phyloP scores from a whole-genome alignment of 2,797 vertebrate species.

The Nothura maculosa region DNA sequence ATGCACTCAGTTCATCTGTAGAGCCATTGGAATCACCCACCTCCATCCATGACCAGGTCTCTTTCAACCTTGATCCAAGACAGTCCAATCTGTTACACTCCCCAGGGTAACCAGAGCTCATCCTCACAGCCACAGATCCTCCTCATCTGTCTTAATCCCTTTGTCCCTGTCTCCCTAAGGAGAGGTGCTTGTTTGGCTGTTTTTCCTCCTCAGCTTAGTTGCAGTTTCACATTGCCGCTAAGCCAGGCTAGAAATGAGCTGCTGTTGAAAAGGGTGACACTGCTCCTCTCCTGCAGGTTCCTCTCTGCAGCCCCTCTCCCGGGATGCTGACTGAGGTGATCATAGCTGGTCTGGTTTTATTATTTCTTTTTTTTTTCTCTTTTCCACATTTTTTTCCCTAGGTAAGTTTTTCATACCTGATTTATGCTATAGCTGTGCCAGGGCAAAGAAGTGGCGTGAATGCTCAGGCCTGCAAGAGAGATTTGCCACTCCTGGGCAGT shows the following conservation, averaged over 20 bases:
- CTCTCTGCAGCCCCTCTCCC: not conserved
- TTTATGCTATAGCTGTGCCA: not conserved
- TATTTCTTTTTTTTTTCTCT: not conserved
- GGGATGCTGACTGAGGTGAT: not conserved
- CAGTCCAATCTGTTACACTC: not conserved
- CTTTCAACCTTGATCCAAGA: not conserved
- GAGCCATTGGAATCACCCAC: fast-evolving
- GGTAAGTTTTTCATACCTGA: not conserved
- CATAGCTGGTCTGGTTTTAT: not conserved
- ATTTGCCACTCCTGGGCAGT: not conserved
- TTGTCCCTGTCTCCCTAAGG: not conserved
- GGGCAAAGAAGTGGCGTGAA: not conserved
- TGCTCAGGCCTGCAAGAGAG: not conserved
- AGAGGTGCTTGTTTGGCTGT: not conserved
- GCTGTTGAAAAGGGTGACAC: not conserved
- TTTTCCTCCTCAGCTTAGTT: not conserved
- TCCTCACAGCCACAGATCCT: not conserved
- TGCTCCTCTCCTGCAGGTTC: not conserved
- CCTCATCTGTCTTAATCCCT: not conserved
- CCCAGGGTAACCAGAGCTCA: not conserved
- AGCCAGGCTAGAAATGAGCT: not conserved
- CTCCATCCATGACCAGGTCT: not conserved
- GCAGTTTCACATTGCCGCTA: not conserved
- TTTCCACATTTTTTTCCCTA: not conserved
- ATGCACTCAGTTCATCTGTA: fast-evolving